Base-by-base conservation (phyloP, 2,797 vertebrate genomes). In the Podargus strigoides region DNA sequence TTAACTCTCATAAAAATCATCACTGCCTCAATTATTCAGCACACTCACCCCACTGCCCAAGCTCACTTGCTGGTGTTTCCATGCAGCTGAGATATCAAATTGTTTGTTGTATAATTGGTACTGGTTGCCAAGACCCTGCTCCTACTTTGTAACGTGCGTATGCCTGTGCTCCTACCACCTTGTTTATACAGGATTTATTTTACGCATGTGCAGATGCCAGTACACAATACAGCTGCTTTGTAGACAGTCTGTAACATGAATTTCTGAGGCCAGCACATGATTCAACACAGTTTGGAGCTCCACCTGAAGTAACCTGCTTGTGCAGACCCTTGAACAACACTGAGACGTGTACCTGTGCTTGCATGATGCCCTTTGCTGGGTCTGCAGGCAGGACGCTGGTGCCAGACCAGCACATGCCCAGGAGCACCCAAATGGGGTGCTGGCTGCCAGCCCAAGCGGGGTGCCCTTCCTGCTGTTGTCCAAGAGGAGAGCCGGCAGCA, bases 321-420 rank as follows among this genome's bases (percentile, higher is more conserved):
- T 72, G 46, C 26, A 56, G 63, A 68, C 3, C 32, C 56, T 37
- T 16, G 34, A 68, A 32, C 1, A 8, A 41, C 7, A n/a, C n/a
- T 0, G 0, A 88, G 67, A 15, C 1, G 5, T 9, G 3, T 32
- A 27, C 6, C 47, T 23, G 10, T 58, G 70, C 56, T 70, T 26
- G 21, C 46, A 18, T 0, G 0, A 14, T 27, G 52, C 22, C 64
- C 62, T 55, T 21, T 11, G 5, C 32, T 12, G 10, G 21, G 4
- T 34, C 56, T 63, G 30, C 74, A 39, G 47, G 72, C 42, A 59
- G 55, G 41, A 34, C 8, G 49, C 15, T n/a, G 63, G 46, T 56
- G 17, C 23, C 7, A 13, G 41, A 42, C 14, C 0, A 2, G n/a
- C 50, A 62, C 14, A 6, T 10, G 10, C 14, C 69, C 2, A 3